These are phyloP conservation scores for Chaenogobius annularis DNA, from an alignment of 2,113 vertebrate genomes.

Conservation along the genomic window DNA sequence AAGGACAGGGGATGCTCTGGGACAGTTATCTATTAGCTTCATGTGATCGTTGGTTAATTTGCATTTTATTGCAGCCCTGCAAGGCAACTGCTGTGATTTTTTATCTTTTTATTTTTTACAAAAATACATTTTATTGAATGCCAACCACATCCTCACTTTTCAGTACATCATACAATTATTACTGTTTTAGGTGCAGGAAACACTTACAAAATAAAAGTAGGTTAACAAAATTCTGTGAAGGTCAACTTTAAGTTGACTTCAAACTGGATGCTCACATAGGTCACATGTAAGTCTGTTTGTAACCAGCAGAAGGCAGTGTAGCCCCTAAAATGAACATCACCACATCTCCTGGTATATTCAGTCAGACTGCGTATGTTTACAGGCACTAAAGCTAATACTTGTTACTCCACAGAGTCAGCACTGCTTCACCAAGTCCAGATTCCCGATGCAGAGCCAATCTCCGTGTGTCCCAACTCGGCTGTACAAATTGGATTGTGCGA, in stretches of 20 bases:
- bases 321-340: neutral
- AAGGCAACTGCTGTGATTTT: too few species aligned
- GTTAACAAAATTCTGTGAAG: neutral
- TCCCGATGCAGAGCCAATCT: conserved; percentile 32
- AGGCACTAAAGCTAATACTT: neutral
- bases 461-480: conserved; percentile 24
- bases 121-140: too few species aligned
- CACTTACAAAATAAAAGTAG: too few species aligned
- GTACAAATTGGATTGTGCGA: conserved; percentile 58
- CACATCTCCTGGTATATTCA: neutral
- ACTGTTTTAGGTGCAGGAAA: too few species aligned
- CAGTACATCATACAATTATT: too few species aligned
- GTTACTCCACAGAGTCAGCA: neutral
- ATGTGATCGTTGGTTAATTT: too few species aligned
- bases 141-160: too few species aligned
- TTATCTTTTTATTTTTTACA: too few species aligned
- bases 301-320: conserved; percentile 59
- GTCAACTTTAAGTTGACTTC: neutral
- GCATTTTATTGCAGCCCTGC: too few species aligned
- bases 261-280: neutral
- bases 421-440: conserved; percentile 3
- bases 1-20: too few species aligned
- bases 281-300: conserved; percentile 3
- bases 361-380: neutral
- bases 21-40: too few species aligned